Conservation (phyloP, 2,113 vertebrate species). For the Numida meleagris region DNA sequence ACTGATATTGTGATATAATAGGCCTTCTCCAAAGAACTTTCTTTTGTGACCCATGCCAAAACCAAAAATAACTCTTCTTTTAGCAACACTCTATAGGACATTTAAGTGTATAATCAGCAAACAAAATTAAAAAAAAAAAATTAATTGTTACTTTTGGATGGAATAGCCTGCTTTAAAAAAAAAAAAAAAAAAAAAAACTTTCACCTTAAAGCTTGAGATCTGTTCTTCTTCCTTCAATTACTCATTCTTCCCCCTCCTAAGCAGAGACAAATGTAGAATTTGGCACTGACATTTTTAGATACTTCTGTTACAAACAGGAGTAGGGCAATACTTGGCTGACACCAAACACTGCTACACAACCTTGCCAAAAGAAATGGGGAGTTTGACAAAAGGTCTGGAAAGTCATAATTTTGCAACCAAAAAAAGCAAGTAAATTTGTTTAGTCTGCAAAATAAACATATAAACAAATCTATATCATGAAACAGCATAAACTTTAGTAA, state of each 20-base stretch:
- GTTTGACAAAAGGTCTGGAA: neutral
- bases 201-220: neutral
- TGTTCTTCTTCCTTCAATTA: neutral
- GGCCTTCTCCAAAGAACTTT: neutral
- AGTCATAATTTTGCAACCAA: neutral
- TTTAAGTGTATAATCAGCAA: neutral
- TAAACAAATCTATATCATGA: neutral
- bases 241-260: neutral
- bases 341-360: neutral
- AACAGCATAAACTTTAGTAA: neutral
- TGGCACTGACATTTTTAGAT: neutral
- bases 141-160: neutral
- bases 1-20: neutral
- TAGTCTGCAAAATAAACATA: neutral
- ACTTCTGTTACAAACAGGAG: neutral
- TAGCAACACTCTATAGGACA: neutral
- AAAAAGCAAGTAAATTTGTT: neutral
- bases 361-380: neutral
- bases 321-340: neutral
- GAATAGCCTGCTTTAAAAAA: neutral
- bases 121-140: neutral
- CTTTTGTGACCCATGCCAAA: slow-evolving; percentile 31
- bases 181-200: neutral
- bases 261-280: neutral
- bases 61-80: neutral